Evolutionary conservation across 2,888 invertebrate species (phyloP).

Genomic region (Xanthostigma xanthostigma): DNA sequence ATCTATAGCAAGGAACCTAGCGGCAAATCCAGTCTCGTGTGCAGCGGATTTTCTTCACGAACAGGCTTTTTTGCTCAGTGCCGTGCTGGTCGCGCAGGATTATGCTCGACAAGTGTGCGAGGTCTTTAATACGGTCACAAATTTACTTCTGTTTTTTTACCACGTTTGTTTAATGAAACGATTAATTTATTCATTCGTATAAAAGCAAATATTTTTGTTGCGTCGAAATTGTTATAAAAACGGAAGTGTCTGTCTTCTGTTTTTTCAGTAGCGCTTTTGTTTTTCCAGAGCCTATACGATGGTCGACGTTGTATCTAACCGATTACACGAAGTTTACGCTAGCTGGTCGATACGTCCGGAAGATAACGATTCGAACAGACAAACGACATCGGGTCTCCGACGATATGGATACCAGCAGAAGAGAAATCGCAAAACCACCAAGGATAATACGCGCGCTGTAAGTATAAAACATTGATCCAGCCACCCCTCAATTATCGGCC

Average conservation of each 20-base stretch:
- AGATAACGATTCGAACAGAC: neutral
- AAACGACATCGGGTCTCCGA: slow-evolving; percentile 18
- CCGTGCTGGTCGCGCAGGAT: too few species aligned
- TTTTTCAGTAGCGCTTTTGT: slow-evolving; percentile 8
- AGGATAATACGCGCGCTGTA: slow-evolving; percentile 20
- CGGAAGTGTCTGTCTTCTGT: neutral
- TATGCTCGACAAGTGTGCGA: too few species aligned
- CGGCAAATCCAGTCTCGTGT: too few species aligned
- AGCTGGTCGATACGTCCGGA: neutral
- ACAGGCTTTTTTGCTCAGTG: too few species aligned
- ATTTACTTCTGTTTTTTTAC: too few species aligned
- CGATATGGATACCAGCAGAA: slow-evolving; percentile 21
- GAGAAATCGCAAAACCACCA: slow-evolving; percentile 19
- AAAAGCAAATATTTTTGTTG: too few species aligned
- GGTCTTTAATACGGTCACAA: too few species aligned
- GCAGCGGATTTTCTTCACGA: too few species aligned
- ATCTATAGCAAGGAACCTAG: too few species aligned
- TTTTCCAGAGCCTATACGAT: slow-evolving; percentile 36
- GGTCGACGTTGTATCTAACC: slow-evolving; percentile 38
- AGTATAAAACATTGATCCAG: neutral
- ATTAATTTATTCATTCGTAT: too few species aligned
- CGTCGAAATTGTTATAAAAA: neutral
- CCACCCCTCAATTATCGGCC: too few species aligned
- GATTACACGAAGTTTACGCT: slow-evolving; percentile 33
- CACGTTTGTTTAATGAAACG: neutral